phyloP scores from a whole-genome alignment of 2,113 vertebrate species.

The Lepidothrix coronata region DNA sequence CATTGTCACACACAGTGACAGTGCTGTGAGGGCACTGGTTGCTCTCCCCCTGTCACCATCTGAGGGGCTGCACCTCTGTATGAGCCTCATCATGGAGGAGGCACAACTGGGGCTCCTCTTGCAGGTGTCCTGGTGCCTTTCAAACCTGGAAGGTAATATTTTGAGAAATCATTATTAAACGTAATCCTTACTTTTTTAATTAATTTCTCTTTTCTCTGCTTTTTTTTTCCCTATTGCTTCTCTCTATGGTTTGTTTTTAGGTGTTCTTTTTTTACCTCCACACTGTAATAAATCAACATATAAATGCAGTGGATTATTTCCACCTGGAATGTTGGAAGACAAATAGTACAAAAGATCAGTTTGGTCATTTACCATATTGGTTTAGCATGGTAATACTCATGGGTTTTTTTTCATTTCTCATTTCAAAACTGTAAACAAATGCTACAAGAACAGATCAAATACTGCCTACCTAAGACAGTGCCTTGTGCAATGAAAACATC shows the following conservation, averaged over 20 bases:
- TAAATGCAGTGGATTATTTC: constrained; percentile 62
- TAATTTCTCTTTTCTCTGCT: neutral
- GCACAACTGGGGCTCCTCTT: neutral
- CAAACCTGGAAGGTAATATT: neutral
- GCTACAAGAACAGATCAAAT: neutral
- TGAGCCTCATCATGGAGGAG: neutral
- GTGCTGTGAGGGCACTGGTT: neutral
- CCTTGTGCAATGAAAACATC: neutral
- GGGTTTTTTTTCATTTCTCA: neutral
- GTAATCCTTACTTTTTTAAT: neutral
- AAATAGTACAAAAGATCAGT: constrained; percentile 60
- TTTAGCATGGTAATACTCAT: constrained; percentile 19
- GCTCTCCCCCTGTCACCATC: neutral
- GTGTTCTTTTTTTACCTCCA: neutral
- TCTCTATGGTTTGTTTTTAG: neutral
- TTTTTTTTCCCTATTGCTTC: neutral
- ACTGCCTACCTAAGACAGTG: neutral
- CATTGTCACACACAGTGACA: neutral
- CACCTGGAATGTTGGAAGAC: constrained; percentile 72
- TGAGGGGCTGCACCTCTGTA: neutral
- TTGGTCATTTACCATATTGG: constrained; percentile 71
- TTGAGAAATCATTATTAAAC: neutral
- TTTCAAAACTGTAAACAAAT: constrained; percentile 25
- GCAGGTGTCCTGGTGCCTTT: neutral
- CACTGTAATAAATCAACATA: constrained; percentile 69